phyloP scores from a whole-genome alignment of 1,140 invertebrate genomes.

The Zaprionus nigranus region DNA sequence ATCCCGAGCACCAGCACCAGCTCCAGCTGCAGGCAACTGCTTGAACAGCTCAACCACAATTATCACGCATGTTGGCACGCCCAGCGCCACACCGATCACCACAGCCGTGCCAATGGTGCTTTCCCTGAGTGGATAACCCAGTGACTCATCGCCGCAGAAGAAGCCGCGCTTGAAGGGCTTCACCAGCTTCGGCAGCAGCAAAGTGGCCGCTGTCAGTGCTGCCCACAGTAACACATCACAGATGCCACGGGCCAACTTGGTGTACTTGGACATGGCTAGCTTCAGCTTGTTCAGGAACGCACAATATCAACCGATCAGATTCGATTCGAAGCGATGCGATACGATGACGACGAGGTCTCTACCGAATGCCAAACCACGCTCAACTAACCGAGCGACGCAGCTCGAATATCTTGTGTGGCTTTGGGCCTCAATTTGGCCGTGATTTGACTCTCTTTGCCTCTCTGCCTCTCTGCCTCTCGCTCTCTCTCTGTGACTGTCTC shows the following conservation, averaged over 20 bases:
- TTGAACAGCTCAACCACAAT: conserved; percentile 75
- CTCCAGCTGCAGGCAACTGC: conserved; percentile 54
- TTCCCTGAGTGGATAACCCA: conserved; percentile 91
- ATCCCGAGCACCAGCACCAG: conserved; percentile 12
- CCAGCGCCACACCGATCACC: conserved; percentile 50
- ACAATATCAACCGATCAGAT: neutral
- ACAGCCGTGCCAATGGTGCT: conserved; percentile 87
- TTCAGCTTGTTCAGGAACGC: neutral
- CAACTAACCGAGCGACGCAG: conserved; percentile 59
- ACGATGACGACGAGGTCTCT: conserved; percentile 28
- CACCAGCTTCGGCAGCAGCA: conserved; percentile 72
- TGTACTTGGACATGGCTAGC: conserved; percentile 67
- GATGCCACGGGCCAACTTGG: conserved; percentile 63
- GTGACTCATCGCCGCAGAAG: conserved; percentile 97
- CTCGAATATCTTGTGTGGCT: conserved; percentile 52
- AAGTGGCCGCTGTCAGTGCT: conserved; percentile 47
- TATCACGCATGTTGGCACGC: conserved; percentile 63
- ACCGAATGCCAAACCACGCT: conserved; percentile 69
- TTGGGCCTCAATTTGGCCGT: conserved; percentile 60
- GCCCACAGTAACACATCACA: conserved; percentile 73
- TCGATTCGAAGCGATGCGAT: neutral
- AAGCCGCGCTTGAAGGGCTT: conserved; percentile 95
- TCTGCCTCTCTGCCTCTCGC: conserved; percentile 21
- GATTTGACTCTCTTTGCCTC: conserved; percentile 48
- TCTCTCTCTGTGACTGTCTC: conserved; percentile 5